A percentile compares a stretch with the other conserved stretches of the same genome.
Conservation (phyloP, 2,888 invertebrate species). For the Conomelus anceps region DNA sequence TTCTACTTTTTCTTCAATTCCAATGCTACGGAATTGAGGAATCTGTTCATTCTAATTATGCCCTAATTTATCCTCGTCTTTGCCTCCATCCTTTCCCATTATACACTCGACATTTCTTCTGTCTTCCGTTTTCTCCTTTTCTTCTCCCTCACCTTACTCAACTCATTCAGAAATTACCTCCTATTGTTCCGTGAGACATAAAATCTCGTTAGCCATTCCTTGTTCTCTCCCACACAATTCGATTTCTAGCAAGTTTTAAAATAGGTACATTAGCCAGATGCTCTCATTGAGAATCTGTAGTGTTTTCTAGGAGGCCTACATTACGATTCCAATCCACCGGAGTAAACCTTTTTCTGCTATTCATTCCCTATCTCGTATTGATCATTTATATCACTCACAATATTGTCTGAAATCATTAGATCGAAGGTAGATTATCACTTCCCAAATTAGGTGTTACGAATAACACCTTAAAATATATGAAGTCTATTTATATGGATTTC, state of each 20-base stretch:
- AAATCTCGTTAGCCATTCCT: constrained; percentile 11
- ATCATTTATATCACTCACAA: too few relatives aligned
- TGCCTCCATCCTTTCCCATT: constrained; percentile 1
- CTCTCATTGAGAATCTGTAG: neutral
- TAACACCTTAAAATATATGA: too few relatives aligned
- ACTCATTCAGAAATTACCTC: neutral
- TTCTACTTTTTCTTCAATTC: neutral
- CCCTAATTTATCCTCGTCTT: constrained; percentile 6
- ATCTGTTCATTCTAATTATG: constrained; percentile 6
- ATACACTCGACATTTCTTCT: neutral
- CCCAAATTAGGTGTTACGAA: too few relatives aligned
- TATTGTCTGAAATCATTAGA: too few relatives aligned
- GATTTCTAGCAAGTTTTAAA: neutral
- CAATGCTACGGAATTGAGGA: neutral
- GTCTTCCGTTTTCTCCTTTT: neutral
- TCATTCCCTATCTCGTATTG: neutral
- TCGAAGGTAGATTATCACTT: too few relatives aligned
- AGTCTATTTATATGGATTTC: too few relatives aligned
- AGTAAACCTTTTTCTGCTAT: neutral
- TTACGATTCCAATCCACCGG: neutral
- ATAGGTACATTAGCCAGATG: neutral
- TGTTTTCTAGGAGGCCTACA: neutral
- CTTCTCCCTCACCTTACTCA: neutral
- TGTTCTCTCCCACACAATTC: neutral
- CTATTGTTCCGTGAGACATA: neutral